Evolutionary conservation across 1,140 invertebrate species (phyloP), one percentile per base, ranked within the genome.

Genomic region (Oscheius sp.): DNA sequence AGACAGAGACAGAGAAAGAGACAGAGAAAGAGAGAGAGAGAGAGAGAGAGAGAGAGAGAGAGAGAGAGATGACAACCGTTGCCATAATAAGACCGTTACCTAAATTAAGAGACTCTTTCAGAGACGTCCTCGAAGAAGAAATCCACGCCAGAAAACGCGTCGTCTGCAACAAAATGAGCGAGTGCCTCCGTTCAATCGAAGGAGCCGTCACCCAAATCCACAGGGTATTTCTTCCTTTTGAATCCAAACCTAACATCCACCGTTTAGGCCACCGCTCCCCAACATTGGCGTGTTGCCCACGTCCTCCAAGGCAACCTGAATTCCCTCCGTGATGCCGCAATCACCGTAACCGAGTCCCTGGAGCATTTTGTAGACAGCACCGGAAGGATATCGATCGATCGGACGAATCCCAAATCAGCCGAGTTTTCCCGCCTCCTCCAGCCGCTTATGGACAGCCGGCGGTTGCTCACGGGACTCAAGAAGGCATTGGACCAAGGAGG

Each of bases 401-500:
- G 69, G 31, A 52, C 31, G 18, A 74, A 70, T 74, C 67, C 66
- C 7, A 74, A 72, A 28, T 72, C 36, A 23, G 32, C n/a, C 31
- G 69, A 74, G 61, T 52, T 72, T 10, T 23, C 26, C 20, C 34
- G 38, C n/a, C 23, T 73, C 13, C 70, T 72, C 18, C 18, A n/a
- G 3, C 69, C 69, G 7, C 69, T 72, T 28, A 13, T 26, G 4
- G 34, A 36, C 18, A 28, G 28, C 18, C 66, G 61, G 18, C 31
- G 45, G 0, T 38, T 72, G 29, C 45, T 72, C 28, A 32, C 26
- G 26, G 13, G 69, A 13, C 69, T 72, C 35, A 31, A 46, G n/a
- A 42, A 74, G 73, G 88, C 89, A 71, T 84, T 95, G 52, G 91
- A 93, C 73, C 88, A 88, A 0, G 89, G 90, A 49, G 89, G 90